These are phyloP conservation scores for Deilephila porcellus DNA, from an alignment of 2,888 invertebrate species.

Conservation along the genomic window DNA sequence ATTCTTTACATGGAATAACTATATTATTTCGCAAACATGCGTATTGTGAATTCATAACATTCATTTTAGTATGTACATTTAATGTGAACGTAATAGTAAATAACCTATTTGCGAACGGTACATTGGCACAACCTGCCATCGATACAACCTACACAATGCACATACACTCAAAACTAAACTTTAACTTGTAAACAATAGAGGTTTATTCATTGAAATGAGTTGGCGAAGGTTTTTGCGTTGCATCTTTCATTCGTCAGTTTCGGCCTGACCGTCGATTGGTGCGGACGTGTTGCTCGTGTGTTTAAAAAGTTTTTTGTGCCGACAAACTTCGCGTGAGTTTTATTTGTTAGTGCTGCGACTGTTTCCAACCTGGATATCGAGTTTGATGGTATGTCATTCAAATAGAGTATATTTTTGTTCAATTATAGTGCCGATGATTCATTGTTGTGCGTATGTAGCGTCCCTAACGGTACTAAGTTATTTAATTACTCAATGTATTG, in stretches of 20 bases:
- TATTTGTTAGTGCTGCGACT: conserved; percentile 45
- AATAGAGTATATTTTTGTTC: background rate
- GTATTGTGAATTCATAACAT: background rate
- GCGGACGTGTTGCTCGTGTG: conserved; percentile 52
- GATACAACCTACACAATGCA: background rate
- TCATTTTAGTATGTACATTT: background rate
- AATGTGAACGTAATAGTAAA: conserved; percentile 4
- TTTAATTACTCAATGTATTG: background rate
- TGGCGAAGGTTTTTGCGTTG: conserved; percentile 28
- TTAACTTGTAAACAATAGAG: conserved; percentile 2
- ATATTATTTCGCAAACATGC: background rate
- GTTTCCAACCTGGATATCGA: conserved; percentile 73
- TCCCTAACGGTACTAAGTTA: conserved; percentile 13
- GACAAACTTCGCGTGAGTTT: conserved; percentile 59
- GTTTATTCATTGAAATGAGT: conserved; percentile 19
- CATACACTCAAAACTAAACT: background rate
- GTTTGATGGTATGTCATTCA: conserved; percentile 60
- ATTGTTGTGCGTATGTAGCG: conserved; percentile 14
- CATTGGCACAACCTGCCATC: conserved; percentile 3
- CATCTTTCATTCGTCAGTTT: conserved; percentile 62
- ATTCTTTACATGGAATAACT: background rate
- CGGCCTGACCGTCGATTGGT: conserved; percentile 48
- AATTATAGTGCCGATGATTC: background rate
- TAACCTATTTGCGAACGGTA: conserved; percentile 13
- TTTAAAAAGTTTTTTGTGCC: conserved; percentile 55